phyloP scores from a whole-genome alignment of 2,797 vertebrate species.

The Pyrocephalus nanus region DNA sequence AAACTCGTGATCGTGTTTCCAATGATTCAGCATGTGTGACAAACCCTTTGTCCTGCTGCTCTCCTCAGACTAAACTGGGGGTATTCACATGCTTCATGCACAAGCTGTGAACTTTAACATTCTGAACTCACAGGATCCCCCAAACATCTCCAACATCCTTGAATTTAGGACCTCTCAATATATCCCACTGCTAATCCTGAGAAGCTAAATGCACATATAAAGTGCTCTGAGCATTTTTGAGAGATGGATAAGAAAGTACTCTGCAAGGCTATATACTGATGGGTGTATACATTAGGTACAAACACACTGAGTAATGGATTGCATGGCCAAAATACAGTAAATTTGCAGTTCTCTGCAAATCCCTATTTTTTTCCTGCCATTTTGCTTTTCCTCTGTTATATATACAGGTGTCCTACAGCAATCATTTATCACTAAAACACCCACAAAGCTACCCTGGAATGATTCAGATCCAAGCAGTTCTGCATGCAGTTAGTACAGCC shows the following conservation, averaged over 20 bases:
- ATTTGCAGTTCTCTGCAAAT: background rate
- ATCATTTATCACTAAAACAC: background rate
- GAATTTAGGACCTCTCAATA: slow-evolving; percentile 29
- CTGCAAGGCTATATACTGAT: background rate
- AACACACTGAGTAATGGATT: background rate
- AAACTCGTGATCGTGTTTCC: slow-evolving; percentile 66
- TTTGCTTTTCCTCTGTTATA: background rate
- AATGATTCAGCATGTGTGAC: slow-evolving; percentile 56
- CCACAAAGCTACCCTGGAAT: background rate
- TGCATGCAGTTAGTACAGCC: background rate
- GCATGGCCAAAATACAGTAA: background rate
- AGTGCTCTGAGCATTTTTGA: slow-evolving; percentile 6
- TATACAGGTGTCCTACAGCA: background rate
- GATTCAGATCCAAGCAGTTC: background rate
- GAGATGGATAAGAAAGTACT: background rate
- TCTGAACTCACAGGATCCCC: slow-evolving; percentile 15
- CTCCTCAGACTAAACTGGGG: slow-evolving; percentile 46
- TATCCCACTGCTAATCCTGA: slow-evolving; percentile 32
- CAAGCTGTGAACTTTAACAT: slow-evolving; percentile 64
- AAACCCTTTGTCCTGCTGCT: slow-evolving; percentile 65
- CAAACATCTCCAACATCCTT: background rate
- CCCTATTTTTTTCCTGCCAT: background rate
- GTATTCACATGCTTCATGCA: slow-evolving; percentile 59
- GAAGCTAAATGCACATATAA: background rate
- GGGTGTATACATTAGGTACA: background rate